These are phyloP conservation scores for Nasonovia ribisnigri DNA, from an alignment of 2,888 invertebrate genomes.

Conservation along the genomic window DNA sequence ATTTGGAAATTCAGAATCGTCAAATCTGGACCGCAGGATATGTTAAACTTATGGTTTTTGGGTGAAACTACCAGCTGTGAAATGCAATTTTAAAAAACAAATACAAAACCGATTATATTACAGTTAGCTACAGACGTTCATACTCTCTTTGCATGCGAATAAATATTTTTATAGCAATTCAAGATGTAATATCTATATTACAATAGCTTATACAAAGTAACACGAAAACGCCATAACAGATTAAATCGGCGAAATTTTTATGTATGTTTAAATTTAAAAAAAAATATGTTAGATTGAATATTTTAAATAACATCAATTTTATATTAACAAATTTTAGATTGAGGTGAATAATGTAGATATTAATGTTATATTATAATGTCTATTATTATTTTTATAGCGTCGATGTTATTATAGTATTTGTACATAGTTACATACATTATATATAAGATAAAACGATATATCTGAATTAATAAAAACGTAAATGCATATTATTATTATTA, in stretches of 20 bases:
- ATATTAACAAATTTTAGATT: background rate
- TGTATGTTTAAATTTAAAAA: background rate
- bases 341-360: background rate
- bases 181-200: background rate
- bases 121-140: background rate
- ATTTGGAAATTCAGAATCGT: background rate
- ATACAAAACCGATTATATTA: background rate
- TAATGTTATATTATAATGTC: background rate
- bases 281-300: background rate
- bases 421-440: background rate
- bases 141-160: background rate
- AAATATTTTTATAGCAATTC: background rate
- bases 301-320: background rate
- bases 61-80: background rate
- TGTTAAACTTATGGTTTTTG: background rate
- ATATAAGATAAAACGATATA: background rate
- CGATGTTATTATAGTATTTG: background rate
- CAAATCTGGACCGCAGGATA: background rate
- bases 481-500: background rate
- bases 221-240: background rate
- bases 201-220: background rate
- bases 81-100: slow-evolving; percentile 8
- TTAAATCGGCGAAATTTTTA: background rate
- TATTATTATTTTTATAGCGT: background rate
- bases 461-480: background rate